Percentiles rank a stretch among this genome's conserved stretches.
phyloP scores from a whole-genome alignment of 2,113 vertebrate genomes.

The Opisthocomus hoazin region DNA sequence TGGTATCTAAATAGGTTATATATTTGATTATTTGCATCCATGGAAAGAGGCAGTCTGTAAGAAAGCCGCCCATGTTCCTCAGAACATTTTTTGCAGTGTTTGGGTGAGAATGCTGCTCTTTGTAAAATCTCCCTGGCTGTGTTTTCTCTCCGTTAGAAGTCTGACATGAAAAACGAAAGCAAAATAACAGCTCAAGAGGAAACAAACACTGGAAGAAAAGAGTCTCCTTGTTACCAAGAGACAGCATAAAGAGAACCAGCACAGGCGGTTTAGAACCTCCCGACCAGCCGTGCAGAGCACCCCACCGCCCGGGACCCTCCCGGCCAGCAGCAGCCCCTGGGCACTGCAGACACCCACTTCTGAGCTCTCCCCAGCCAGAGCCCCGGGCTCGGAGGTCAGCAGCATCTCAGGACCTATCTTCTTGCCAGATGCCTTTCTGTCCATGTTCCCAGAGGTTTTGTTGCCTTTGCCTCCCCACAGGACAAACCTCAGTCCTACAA shows the following conservation, averaged over 20 bases:
- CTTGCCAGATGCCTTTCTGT: background rate
- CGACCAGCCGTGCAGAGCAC: accelerated
- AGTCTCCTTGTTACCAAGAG: accelerated
- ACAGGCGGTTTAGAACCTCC: accelerated
- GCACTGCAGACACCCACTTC: accelerated
- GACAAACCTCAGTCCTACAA: too few species aligned
- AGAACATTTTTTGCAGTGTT: background rate
- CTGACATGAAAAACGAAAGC: background rate
- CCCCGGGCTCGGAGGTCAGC: background rate
- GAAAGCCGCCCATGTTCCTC: background rate
- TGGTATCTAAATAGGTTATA: background rate
- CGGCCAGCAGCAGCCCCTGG: accelerated
- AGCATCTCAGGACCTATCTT: background rate
- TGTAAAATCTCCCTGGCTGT: background rate
- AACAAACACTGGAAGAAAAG: background rate
- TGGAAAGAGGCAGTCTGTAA: background rate
- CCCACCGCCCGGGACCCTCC: accelerated
- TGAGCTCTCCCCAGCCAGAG: background rate
- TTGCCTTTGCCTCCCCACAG: background rate
- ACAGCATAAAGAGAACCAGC: accelerated
- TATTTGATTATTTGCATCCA: background rate
- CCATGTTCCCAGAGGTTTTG: background rate
- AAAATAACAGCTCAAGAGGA: background rate
- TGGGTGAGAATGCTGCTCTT: background rate
- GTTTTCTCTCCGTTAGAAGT: background rate